Evolutionary conservation across 2,797 vertebrate genomes (phyloP), one percentile per base, ranked within the genome.

Genomic region (Carduelis carduelis): DNA sequence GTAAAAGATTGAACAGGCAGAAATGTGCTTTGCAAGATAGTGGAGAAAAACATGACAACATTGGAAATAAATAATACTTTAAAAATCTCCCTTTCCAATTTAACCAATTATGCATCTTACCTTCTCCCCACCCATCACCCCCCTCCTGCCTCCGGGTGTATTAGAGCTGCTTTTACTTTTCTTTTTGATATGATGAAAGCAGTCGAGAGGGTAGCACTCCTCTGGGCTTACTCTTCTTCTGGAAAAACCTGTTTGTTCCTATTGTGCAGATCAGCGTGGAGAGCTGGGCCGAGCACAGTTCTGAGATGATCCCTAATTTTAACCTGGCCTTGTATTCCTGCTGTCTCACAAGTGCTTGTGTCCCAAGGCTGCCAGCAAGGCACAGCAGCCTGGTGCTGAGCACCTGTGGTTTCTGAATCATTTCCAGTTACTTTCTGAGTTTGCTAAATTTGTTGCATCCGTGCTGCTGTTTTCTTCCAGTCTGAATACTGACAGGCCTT

Each of bases 321-420:
- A 63, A 90, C 91, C 82, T 60, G 64, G 64, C 57, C 41, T 49
- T 44, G 52, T 66, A 26, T 65, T 63, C 87, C 49, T 49, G 53
- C 64, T 83, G 52, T 32, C 68, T 70, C 21, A 7, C 53, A 56
- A 72, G 43, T 68, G 43, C 56, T 37, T 0, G 4, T 90, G 94
- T 92, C 69, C 37, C 19, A 79, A 65, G 69, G 64, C 79, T 78
- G 88, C 83, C 70, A 79, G 91, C 6, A 14, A 78, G 77, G 83
- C 50, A 1, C 57, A 61, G 89, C 84, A 81, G 84, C 70, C 55
- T 41, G 28, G 64, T 80, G 72, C 76, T 49, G 60, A 87, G 87
- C 90, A 97, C 96, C 91, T 93, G 95, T 93, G 95, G 86, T 93
- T 95, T 95, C 78, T 96, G 95, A 97, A 94, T 97, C 95, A 97